Percentiles rank a stretch among this genome's conserved stretches.
Conservation (phyloP, 2,888 invertebrate species). For the Sipha maydis region DNA sequence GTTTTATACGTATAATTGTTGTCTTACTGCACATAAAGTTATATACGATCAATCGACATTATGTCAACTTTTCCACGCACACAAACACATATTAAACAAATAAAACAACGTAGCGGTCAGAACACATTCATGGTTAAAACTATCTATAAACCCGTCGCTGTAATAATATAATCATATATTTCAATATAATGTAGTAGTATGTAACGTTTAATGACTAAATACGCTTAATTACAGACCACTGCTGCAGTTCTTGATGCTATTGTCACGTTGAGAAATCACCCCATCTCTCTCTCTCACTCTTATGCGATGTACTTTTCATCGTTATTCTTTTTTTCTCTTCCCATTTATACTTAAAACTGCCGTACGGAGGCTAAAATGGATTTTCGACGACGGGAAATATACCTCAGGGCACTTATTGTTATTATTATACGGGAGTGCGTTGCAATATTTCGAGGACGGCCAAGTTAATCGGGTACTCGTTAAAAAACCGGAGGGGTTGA, state of each 20-base stretch:
- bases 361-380: neutral
- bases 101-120: neutral
- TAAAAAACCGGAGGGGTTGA: constrained; percentile 57
- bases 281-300: neutral
- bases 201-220: neutral
- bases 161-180: neutral
- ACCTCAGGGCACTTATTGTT: constrained; percentile 57
- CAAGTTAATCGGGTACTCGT: constrained; percentile 60
- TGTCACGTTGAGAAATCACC: constrained; percentile 40
- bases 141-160: neutral
- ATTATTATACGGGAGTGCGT: constrained; percentile 44
- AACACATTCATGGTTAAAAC: neutral
- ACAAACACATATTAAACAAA: neutral
- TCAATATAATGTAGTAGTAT: neutral
- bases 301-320: neutral
- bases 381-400: constrained; percentile 44
- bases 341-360: neutral
- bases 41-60: neutral
- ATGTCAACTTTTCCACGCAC: neutral
- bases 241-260: neutral
- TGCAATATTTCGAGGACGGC: constrained; percentile 32
- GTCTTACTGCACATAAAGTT: no score
- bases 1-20: no score
- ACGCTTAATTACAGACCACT: constrained; percentile 29
- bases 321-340: neutral